These are phyloP conservation scores for Sitobion miscanthi DNA, from an alignment of 1,140 invertebrate species.

Conservation along the genomic window DNA sequence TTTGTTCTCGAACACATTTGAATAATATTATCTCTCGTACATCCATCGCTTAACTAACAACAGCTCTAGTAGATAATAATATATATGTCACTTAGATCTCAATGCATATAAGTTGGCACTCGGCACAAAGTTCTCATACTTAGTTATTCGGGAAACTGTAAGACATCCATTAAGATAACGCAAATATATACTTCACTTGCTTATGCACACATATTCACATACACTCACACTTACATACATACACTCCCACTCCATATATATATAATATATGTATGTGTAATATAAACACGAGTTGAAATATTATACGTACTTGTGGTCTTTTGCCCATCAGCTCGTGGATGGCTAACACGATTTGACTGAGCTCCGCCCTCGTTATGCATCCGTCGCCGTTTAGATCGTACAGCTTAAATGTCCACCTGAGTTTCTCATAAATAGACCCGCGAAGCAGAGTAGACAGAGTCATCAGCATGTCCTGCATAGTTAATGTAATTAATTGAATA, in stretches of 20 bases:
- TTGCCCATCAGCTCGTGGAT: constrained; percentile 91
- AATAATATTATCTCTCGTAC: background rate
- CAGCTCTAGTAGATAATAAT: background rate
- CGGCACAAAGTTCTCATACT: background rate
- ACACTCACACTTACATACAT: background rate
- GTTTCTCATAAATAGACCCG: constrained; percentile 89
- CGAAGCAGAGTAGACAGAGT: constrained; percentile 87
- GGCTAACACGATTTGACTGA: constrained; percentile 87
- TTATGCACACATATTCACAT: background rate
- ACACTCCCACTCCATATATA: too few relatives aligned
- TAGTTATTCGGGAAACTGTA: background rate
- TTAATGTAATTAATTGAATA: background rate
- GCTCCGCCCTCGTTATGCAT: constrained; percentile 87
- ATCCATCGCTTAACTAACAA: background rate
- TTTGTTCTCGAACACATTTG: background rate
- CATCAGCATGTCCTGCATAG: constrained; percentile 82
- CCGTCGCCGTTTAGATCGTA: constrained; percentile 96
- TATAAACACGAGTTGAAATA: constrained; percentile 23
- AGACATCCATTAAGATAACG: constrained; percentile 10
- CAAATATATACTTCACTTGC: background rate
- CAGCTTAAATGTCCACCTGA: constrained; percentile 92
- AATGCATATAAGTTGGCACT: background rate
- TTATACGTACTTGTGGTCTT: constrained; percentile 66
- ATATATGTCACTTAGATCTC: background rate
- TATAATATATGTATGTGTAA: background rate